These are phyloP conservation scores for Psittacus erithacus DNA, from an alignment of 2,113 vertebrate species.

Conservation along the genomic window DNA sequence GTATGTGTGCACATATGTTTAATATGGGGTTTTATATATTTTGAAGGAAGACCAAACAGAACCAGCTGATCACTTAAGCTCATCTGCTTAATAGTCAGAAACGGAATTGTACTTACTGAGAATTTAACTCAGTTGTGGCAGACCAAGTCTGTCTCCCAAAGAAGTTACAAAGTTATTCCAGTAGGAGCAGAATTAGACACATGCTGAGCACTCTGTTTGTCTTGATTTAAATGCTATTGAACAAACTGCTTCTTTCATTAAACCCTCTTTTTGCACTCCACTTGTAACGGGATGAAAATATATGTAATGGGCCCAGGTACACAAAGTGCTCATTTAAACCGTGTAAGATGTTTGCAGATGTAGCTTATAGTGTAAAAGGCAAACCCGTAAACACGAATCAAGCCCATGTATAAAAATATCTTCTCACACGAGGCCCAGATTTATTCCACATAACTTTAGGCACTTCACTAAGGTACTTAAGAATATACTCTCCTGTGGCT, in stretches of 20 bases:
- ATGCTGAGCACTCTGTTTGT: not conserved
- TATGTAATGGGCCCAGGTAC: not conserved
- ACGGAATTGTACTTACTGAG: not conserved
- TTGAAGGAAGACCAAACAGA: not conserved
- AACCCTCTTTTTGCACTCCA: not conserved
- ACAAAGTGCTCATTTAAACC: not conserved
- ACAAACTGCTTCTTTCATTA: not conserved
- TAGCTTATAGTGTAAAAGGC: not conserved
- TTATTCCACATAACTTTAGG: not conserved
- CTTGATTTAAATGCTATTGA: not conserved
- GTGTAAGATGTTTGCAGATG: not conserved
- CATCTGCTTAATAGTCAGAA: not conserved
- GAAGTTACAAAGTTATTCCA: not conserved
- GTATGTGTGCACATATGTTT: not conserved
- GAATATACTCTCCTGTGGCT: constrained; percentile 3
- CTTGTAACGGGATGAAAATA: not conserved
- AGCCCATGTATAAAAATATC: not conserved
- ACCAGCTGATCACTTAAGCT: not conserved
- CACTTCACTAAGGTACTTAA: constrained; percentile 1
- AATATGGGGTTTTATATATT: not conserved
- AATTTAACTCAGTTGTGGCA: not conserved
- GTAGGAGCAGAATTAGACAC: not conserved
- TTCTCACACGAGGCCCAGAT: not conserved
- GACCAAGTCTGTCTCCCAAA: not conserved
- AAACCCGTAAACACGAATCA: not conserved